phyloP scores from a whole-genome alignment of 2,113 vertebrate genomes.

The Odocoileus hemionus region DNA sequence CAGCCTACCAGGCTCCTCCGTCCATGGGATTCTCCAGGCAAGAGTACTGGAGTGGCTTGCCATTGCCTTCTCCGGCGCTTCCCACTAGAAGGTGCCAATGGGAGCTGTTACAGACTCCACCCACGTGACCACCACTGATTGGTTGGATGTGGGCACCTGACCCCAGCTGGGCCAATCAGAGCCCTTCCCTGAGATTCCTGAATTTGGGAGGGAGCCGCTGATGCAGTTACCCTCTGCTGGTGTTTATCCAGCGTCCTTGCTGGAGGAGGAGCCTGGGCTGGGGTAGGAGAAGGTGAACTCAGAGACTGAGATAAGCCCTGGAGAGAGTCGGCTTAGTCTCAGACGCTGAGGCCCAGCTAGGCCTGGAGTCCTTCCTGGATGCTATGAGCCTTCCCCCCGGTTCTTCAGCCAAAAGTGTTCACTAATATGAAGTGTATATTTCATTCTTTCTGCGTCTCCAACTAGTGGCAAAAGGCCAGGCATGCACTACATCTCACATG shows the following conservation, averaged over 20 bases:
- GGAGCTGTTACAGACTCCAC: neutral
- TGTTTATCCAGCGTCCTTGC: accelerated
- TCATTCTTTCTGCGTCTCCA: neutral
- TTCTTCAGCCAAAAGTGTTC: neutral
- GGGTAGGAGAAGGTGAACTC: neutral
- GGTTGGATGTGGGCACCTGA: neutral
- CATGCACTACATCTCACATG: accelerated
- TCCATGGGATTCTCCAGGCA: no score
- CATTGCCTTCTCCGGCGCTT: neutral
- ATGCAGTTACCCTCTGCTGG: neutral
- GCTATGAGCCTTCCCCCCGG: no score
- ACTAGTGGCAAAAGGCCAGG: neutral
- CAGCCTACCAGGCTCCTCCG: no score
- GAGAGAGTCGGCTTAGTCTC: neutral
- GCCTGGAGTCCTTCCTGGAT: neutral
- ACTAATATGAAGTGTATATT: neutral
- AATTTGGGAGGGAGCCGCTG: accelerated
- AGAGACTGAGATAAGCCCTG: neutral
- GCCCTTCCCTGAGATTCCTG: neutral
- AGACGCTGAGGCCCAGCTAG: neutral
- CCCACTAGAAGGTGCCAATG: neutral
- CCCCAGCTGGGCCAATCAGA: neutral
- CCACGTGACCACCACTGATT: neutral
- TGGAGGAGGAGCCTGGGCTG: neutral
- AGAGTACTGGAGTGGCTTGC: no score